Conservation (phyloP, 2,888 invertebrate genomes). For the Baccha elongata region DNA sequence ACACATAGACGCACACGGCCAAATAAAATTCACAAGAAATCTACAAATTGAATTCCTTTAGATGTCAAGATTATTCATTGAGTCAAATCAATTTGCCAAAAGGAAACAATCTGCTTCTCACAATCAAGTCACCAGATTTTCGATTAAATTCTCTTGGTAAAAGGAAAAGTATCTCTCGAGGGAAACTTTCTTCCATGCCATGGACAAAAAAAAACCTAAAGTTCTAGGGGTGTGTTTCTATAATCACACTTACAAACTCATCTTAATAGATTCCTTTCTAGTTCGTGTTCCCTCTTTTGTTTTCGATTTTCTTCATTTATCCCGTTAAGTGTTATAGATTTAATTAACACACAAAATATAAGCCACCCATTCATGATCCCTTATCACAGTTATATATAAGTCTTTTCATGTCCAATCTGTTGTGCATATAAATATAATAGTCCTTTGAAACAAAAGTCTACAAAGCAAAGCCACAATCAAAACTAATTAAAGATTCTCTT, state of each 20-base stretch:
- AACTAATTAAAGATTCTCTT: slow-evolving; percentile 59
- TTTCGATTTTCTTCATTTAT: neutral
- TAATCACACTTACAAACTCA: slow-evolving; percentile 42
- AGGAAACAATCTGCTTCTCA: slow-evolving; percentile 49
- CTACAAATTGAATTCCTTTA: slow-evolving; percentile 58
- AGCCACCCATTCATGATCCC: slow-evolving; percentile 30
- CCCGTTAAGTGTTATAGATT: slow-evolving; percentile 49
- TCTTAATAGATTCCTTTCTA: neutral
- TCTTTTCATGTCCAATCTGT: slow-evolving; percentile 22
- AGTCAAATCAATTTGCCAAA: slow-evolving; percentile 62
- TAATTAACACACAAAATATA: slow-evolving; percentile 55
- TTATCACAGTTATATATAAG: slow-evolving; percentile 52
- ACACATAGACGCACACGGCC: neutral
- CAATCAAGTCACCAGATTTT: slow-evolving; percentile 28
- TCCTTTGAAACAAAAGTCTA: slow-evolving; percentile 7
- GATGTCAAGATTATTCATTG: slow-evolving; percentile 49
- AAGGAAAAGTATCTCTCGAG: neutral
- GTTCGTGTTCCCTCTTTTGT: neutral
- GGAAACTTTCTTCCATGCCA: slow-evolving; percentile 13
- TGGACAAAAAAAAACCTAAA: slow-evolving; percentile 34
- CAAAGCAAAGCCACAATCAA: slow-evolving; percentile 32
- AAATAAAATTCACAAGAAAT: slow-evolving; percentile 39
- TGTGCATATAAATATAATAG: too few relatives aligned
- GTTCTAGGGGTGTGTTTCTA: slow-evolving; percentile 27
- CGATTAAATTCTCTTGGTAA: slow-evolving; percentile 11